Evolutionary conservation across 2,888 invertebrate species (phyloP).

Genomic region (Amblyjoppa proteus): DNA sequence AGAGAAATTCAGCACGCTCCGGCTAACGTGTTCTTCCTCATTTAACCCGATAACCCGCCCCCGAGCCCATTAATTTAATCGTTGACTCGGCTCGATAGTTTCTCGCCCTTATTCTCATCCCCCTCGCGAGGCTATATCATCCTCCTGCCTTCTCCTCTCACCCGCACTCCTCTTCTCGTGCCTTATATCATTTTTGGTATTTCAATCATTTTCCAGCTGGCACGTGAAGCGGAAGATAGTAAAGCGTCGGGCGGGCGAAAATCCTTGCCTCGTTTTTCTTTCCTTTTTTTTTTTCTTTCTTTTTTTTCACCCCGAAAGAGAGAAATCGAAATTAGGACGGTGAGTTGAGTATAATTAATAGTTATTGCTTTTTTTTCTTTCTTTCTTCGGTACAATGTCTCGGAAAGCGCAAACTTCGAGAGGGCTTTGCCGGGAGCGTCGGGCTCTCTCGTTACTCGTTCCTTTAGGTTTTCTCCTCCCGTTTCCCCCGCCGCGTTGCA

Average conservation of each 20-base stretch:
- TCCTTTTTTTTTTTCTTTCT: background rate
- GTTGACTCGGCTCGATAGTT: conserved; percentile 63
- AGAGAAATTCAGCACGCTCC: conserved; percentile 57
- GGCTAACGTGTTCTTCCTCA: conserved; percentile 66
- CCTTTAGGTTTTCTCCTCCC: background rate
- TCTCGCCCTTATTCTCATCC: conserved; percentile 44
- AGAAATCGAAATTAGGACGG: conserved; percentile 24
- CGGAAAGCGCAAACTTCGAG: conserved; percentile 42
- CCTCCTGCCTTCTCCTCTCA: conserved; percentile 7
- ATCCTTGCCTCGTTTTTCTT: background rate
- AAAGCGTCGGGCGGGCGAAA: conserved; percentile 28
- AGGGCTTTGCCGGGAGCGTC: conserved; percentile 6
- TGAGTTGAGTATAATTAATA: conserved; percentile 19
- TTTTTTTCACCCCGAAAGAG: background rate
- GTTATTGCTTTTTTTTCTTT: too few species aligned
- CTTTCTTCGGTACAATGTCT: conserved; percentile 17
- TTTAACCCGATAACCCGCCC: conserved; percentile 63
- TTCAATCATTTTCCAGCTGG: conserved; percentile 55
- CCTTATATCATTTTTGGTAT: conserved; percentile 52
- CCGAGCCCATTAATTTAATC: conserved; percentile 64
- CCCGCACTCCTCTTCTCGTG: conserved; percentile 1
- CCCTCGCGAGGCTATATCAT: conserved; percentile 19
- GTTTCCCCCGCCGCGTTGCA: conserved; percentile 17
- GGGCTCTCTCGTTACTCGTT: background rate
- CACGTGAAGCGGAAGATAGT: conserved; percentile 36